A percentile compares a stretch with the other conserved stretches of the same genome.
Evolutionary conservation across 1,140 invertebrate genomes (phyloP).

Genomic region (Chelonus insularis): DNA sequence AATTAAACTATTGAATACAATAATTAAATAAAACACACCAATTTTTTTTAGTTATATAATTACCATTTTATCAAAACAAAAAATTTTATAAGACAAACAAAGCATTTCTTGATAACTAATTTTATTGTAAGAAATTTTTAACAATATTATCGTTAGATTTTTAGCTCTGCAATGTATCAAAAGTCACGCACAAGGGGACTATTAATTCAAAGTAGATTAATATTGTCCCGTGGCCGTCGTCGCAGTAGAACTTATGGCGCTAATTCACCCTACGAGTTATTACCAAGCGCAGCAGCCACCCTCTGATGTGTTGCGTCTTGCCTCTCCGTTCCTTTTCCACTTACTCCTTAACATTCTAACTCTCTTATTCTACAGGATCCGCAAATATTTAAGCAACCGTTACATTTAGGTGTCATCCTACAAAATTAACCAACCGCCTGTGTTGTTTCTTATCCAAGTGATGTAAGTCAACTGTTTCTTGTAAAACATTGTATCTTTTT

Average conservation of each 20-base stretch:
- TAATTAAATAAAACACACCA: too few relatives aligned
- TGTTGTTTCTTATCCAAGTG: neutral
- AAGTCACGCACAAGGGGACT: slow-evolving; percentile 19
- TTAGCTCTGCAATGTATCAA: slow-evolving; percentile 15
- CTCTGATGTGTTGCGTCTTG: slow-evolving; percentile 16
- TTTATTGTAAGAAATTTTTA: too few relatives aligned
- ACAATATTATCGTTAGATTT: slow-evolving; percentile 4
- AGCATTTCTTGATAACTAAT: too few relatives aligned
- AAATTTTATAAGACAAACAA: too few relatives aligned
- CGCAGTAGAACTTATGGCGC: slow-evolving; percentile 26
- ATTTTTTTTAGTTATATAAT: too few relatives aligned
- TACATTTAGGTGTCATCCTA: slow-evolving; percentile 21
- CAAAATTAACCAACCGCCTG: slow-evolving; percentile 11
- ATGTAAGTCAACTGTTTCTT: slow-evolving; percentile 9
- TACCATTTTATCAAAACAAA: too few relatives aligned
- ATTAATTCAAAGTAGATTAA: slow-evolving; percentile 31
- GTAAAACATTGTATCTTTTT: neutral
- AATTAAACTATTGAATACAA: too few relatives aligned
- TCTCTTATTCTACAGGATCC: neutral
- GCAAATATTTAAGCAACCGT: slow-evolving; percentile 30
- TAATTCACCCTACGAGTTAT: slow-evolving; percentile 27
- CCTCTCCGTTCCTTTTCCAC: neutral
- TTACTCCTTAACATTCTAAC: slow-evolving; percentile 9
- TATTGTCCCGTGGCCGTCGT: slow-evolving; percentile 26
- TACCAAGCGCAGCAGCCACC: slow-evolving; percentile 13